Evolutionary conservation across 2,113 vertebrate species (phyloP).

Genomic region (Campylorhamphus procurvoides): DNA sequence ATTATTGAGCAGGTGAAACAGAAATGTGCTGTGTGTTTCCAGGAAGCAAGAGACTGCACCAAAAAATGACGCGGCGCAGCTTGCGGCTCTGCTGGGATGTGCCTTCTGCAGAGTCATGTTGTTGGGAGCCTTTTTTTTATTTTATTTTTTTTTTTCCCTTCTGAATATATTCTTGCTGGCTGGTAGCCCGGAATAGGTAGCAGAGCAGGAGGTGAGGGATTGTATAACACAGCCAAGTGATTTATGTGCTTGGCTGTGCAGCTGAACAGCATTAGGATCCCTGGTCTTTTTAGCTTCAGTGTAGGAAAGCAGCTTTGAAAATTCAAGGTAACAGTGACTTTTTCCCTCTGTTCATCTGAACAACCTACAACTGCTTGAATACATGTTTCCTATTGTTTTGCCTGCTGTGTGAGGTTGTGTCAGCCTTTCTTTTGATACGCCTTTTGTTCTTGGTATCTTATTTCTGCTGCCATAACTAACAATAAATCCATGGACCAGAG

Average conservation of each 20-base stretch:
- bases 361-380: background rate
- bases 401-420: background rate
- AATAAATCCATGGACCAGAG: background rate
- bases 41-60: constrained; percentile 8
- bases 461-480: background rate
- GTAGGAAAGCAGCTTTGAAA: background rate
- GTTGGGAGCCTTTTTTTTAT: background rate
- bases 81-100: background rate
- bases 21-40: constrained; percentile 22
- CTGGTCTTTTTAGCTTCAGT: background rate
- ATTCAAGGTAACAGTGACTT: background rate
- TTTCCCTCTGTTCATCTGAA: background rate
- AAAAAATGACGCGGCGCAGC: background rate
- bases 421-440: background rate
- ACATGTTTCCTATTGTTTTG: background rate
- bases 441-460: background rate
- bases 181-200: constrained; percentile 1
- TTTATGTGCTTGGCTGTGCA: background rate
- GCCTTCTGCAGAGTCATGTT: constrained; percentile 43
- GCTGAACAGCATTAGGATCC: background rate
- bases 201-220: background rate
- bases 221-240: background rate
- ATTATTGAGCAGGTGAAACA: constrained; percentile 22
- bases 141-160: background rate
- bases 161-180: constrained; percentile 34